phyloP scores from a whole-genome alignment of 2,888 invertebrate genomes.

The Tanypteryx hageni region DNA sequence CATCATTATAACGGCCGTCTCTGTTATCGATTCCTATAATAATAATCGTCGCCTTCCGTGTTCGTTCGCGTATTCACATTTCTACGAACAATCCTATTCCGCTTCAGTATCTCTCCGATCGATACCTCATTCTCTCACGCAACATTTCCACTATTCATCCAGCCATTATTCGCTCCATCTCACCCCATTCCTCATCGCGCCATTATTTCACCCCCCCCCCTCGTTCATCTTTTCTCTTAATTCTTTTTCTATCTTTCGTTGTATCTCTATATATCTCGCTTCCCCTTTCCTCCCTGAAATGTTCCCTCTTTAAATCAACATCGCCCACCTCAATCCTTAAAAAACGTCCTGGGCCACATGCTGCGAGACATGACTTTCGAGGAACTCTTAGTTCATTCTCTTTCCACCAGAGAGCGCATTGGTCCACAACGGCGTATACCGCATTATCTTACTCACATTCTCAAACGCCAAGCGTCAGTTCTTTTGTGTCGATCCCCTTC shows the following conservation, averaged over 20 bases:
- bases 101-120: no score
- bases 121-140: background rate
- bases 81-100: no score
- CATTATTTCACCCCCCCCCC: slow-evolving; percentile 17
- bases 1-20: no score
- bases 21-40: no score
- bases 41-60: no score
- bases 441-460: background rate
- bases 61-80: no score
- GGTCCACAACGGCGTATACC: background rate
- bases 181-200: background rate
- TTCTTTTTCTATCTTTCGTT: background rate
- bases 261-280: background rate
- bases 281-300: slow-evolving; percentile 16
- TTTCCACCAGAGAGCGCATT: background rate
- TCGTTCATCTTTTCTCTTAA: background rate
- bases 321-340: slow-evolving; percentile 23
- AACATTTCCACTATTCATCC: background rate
- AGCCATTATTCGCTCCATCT: background rate
- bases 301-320: slow-evolving; percentile 35
- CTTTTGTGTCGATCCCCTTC: background rate
- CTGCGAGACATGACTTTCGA: slow-evolving; percentile 32
- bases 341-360: background rate
- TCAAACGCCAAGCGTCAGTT: background rate
- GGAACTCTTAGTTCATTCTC: background rate